phyloP scores from a whole-genome alignment of 2,888 invertebrate genomes.

The Caenorhabditis angaria region DNA sequence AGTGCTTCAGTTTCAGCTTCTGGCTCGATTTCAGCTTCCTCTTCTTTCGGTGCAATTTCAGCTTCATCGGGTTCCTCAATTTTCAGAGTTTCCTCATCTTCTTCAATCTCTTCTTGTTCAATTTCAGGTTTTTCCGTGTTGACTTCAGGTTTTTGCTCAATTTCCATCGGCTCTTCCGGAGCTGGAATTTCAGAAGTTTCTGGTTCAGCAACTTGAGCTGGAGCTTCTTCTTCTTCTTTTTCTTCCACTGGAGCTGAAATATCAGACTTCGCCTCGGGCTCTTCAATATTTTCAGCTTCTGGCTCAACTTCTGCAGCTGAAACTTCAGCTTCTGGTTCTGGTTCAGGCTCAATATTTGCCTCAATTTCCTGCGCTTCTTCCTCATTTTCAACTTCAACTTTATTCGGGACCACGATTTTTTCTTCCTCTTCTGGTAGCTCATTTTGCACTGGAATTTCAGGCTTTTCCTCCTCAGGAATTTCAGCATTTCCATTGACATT shows the following conservation, averaged over 20 bases:
- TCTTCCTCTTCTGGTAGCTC: constrained; percentile 12
- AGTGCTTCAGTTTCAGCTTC: constrained; percentile 5
- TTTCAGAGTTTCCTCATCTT: constrained; percentile 12
- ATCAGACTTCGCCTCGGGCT: not conserved
- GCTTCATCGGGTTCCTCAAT: not conserved
- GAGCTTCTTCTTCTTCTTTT: too few relatives aligned
- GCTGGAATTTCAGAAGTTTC: too few relatives aligned
- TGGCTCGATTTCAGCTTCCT: constrained; percentile 17
- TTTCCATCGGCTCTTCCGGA: too few relatives aligned
- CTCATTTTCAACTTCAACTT: constrained; percentile 12
- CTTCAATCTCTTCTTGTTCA: constrained; percentile 5
- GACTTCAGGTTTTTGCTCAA: too few relatives aligned
- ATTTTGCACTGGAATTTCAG: constrained; percentile 2
- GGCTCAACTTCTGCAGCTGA: constrained; percentile 9
- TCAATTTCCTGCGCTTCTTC: constrained; percentile 8
- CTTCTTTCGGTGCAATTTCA: constrained; percentile 3
- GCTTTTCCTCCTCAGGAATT: constrained; percentile 16
- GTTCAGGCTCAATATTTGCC: constrained; percentile 2
- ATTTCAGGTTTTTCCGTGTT: too few relatives aligned
- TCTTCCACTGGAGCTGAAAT: constrained; percentile 14
- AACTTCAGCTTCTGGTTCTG: constrained; percentile 13
- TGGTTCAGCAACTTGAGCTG: too few relatives aligned
- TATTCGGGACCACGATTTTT: too few relatives aligned
- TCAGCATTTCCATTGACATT: constrained; percentile 10
- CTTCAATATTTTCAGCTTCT: constrained; percentile 16